Conservation (phyloP, 2,888 invertebrate species). For the Cephus nigrinus region DNA sequence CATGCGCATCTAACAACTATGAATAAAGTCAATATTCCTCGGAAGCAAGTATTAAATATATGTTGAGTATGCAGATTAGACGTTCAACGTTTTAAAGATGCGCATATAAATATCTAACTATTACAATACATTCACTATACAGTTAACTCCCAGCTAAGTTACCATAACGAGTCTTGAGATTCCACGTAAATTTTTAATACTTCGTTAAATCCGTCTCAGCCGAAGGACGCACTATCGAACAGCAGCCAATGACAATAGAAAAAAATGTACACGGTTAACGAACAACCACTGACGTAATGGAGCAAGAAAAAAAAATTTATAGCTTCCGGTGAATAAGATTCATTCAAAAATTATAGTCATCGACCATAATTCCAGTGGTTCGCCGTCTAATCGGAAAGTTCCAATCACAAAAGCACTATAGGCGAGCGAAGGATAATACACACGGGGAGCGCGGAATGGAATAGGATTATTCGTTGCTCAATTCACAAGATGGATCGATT, state of each 20-base stretch:
- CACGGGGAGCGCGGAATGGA: not conserved
- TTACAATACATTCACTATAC: not conserved
- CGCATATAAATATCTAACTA: not conserved
- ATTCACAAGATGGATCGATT: not conserved
- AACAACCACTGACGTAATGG: not conserved
- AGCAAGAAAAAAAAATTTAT: not conserved
- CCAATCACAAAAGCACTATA: not conserved
- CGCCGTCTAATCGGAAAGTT: not conserved
- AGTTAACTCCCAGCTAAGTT: not conserved
- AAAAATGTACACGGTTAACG: not conserved
- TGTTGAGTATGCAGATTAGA: not conserved
- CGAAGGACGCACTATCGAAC: not conserved
- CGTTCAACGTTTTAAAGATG: not conserved
- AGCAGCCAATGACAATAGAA: not conserved
- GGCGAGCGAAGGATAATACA: not conserved
- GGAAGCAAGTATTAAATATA: not conserved
- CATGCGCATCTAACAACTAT: not conserved
- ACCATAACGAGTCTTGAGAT: not conserved
- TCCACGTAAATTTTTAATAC: not conserved
- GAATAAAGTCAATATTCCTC: not conserved
- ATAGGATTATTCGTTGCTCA: not conserved
- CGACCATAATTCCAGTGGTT: not conserved
- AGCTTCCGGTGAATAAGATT: not conserved
- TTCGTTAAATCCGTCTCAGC: not conserved
- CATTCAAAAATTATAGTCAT: not conserved